A percentile compares a stretch with the other conserved stretches of the same genome.
Conservation (phyloP, 2,797 vertebrate species). For the Melanogrammus aeglefinus region DNA sequence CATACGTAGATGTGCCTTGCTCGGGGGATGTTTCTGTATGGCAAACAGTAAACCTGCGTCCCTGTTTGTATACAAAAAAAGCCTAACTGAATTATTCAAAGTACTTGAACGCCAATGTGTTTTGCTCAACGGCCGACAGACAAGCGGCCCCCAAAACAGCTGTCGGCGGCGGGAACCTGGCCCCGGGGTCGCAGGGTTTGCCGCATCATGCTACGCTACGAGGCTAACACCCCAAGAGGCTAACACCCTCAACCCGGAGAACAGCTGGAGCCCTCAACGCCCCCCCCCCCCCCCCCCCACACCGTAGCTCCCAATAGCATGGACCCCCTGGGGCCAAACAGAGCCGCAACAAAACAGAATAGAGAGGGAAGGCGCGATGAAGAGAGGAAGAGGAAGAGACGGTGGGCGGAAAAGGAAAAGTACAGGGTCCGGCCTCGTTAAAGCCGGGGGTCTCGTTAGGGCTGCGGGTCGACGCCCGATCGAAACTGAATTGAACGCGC, state of each 20-base stretch:
- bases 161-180: too few relatives aligned
- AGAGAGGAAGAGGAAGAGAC: slow-evolving; percentile 10
- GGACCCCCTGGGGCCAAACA: slow-evolving; percentile 24
- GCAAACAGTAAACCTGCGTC: neutral
- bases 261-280: slow-evolving; percentile 54
- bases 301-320: slow-evolving; percentile 1
- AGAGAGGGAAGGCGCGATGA: slow-evolving; percentile 8
- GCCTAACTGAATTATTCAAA: too few relatives aligned
- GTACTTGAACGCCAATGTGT: too few relatives aligned
- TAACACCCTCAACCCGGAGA: neutral
- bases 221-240: neutral
- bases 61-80: too few relatives aligned
- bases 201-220: neutral
- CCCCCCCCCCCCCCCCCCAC: too few relatives aligned
- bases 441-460: too few relatives aligned
- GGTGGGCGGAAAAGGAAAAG: neutral
- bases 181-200: too few relatives aligned
- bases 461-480: too few relatives aligned
- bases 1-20: neutral
- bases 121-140: neutral
- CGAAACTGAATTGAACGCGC: too few relatives aligned
- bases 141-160: too few relatives aligned
- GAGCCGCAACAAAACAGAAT: neutral
- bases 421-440: neutral
- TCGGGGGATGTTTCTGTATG: slow-evolving; percentile 12